phyloP scores from a whole-genome alignment of 1,140 invertebrate genomes.

The Trachelipus rathkii region DNA sequence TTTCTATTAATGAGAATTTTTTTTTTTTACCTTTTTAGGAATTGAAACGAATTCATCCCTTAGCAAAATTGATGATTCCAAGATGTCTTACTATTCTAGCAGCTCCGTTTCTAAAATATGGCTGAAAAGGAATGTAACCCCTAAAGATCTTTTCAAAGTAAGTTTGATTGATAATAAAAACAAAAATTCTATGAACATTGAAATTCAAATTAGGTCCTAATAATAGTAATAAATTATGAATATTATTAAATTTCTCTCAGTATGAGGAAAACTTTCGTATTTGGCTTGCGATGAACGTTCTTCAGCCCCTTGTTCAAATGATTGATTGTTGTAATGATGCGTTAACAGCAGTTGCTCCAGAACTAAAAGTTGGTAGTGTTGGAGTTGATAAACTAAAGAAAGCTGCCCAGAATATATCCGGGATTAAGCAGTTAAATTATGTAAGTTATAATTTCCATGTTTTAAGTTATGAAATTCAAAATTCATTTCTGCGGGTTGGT shows the following conservation, averaged over 20 bases:
- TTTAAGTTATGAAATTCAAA: not conserved
- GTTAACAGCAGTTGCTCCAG: constrained; percentile 37
- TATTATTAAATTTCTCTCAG: constrained; percentile 23
- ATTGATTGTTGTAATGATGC: constrained; percentile 38
- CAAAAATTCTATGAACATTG: not conserved
- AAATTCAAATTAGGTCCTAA: not conserved
- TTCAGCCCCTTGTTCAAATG: constrained; percentile 38
- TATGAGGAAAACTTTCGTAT: constrained; percentile 41
- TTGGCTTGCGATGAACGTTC: constrained; percentile 33
- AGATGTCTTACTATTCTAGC: not conserved
- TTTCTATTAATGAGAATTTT: not conserved
- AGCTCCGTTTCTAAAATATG: constrained; percentile 33
- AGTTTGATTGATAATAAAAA: not conserved
- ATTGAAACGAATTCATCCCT: not conserved
- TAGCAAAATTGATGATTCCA: not conserved
- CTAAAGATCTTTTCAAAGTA: constrained; percentile 40
- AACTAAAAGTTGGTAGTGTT: constrained; percentile 49
- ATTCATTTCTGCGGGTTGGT: too few species aligned
- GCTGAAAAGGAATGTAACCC: constrained; percentile 41
- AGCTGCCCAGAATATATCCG: constrained; percentile 42
- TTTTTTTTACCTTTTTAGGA: not conserved
- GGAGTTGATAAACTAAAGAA: constrained; percentile 65
- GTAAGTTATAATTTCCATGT: constrained; percentile 27
- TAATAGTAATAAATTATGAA: not conserved
- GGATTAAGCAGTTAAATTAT: constrained; percentile 35